Evolutionary conservation across 2,113 vertebrate genomes (phyloP).

Genomic region (Triplophysa dalaica): DNA sequence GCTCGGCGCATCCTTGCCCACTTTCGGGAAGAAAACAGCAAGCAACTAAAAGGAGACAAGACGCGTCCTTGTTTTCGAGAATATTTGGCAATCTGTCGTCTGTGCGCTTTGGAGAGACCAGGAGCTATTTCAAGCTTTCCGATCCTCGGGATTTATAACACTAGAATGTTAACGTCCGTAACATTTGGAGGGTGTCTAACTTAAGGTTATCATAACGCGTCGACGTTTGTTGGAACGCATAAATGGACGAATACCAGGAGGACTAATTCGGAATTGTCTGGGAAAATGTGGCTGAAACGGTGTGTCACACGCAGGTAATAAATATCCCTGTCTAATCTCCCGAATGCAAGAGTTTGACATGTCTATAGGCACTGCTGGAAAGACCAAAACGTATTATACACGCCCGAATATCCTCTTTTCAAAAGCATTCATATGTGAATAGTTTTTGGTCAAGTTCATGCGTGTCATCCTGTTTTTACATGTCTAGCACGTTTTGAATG

Average conservation of each 20-base stretch:
- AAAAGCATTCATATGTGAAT: neutral
- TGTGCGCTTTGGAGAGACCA: conserved; percentile 39
- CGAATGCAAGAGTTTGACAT: neutral
- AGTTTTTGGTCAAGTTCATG: neutral
- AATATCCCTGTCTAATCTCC: neutral
- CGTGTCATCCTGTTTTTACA: neutral
- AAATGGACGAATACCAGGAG: conserved; percentile 74
- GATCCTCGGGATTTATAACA: conserved; percentile 62
- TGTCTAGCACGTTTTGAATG: conserved; percentile 6
- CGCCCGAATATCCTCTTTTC: neutral
- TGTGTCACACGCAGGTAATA: conserved; percentile 77
- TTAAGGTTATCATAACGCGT: conserved; percentile 64
- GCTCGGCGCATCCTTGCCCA: conserved; percentile 24
- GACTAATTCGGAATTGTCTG: conserved; percentile 72
- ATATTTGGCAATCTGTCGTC: conserved; percentile 22
- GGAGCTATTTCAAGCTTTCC: conserved; percentile 64
- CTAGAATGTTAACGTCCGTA: conserved; percentile 67
- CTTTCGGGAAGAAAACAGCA: conserved; percentile 37
- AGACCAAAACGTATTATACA: conserved; percentile 3
- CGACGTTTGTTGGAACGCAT: conserved; percentile 70
- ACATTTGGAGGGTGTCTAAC: conserved; percentile 73
- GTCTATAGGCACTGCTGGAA: neutral
- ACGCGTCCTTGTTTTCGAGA: conserved; percentile 40
- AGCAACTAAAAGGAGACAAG: conserved; percentile 54
- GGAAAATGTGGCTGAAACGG: conserved; percentile 79